A percentile compares a stretch with the other conserved stretches of the same genome.
Conservation (phyloP, 2,888 invertebrate genomes). For the Hemistola chrysoprasaria region DNA sequence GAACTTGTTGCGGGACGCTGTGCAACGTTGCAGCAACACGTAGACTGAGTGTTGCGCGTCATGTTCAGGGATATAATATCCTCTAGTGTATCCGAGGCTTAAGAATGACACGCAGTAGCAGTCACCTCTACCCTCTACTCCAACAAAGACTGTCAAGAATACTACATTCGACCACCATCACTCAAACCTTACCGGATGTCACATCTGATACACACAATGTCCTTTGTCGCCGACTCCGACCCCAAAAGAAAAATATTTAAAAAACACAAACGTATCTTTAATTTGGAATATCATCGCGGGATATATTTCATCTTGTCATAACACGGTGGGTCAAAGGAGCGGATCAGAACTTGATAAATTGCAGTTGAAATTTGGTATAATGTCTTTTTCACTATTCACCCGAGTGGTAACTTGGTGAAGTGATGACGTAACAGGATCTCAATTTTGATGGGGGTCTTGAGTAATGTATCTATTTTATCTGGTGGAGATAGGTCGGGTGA, state of each 20-base stretch:
- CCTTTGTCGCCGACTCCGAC: slow-evolving; percentile 37
- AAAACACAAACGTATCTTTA: slow-evolving; percentile 55
- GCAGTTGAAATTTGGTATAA: slow-evolving; percentile 78
- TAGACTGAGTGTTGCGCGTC: too few relatives aligned
- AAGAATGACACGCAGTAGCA: slow-evolving; percentile 52
- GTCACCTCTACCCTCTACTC: slow-evolving; percentile 29
- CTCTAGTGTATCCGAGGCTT: slow-evolving; percentile 14
- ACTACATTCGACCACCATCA: slow-evolving; percentile 55
- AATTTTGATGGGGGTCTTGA: slow-evolving; percentile 44
- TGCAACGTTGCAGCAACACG: too few relatives aligned
- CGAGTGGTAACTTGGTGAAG: slow-evolving; percentile 45
- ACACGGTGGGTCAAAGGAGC: slow-evolving; percentile 75
- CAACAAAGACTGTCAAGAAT: slow-evolving; percentile 49
- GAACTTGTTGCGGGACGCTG: too few relatives aligned
- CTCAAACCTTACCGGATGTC: slow-evolving; percentile 72
- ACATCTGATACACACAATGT: slow-evolving; percentile 48
- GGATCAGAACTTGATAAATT: slow-evolving; percentile 77
- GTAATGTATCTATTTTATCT: slow-evolving; percentile 29
- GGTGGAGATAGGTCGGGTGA: slow-evolving; percentile 11
- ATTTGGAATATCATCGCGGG: slow-evolving; percentile 75
- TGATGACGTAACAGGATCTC: slow-evolving; percentile 70
- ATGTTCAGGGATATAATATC: too few relatives aligned
- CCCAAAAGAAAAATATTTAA: slow-evolving; percentile 52
- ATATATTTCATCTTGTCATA: slow-evolving; percentile 81
- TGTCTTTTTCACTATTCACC: slow-evolving; percentile 78